These are phyloP conservation scores for Tetanocera ferruginea DNA, from an alignment of 2,888 invertebrate species.

Conservation along the genomic window DNA sequence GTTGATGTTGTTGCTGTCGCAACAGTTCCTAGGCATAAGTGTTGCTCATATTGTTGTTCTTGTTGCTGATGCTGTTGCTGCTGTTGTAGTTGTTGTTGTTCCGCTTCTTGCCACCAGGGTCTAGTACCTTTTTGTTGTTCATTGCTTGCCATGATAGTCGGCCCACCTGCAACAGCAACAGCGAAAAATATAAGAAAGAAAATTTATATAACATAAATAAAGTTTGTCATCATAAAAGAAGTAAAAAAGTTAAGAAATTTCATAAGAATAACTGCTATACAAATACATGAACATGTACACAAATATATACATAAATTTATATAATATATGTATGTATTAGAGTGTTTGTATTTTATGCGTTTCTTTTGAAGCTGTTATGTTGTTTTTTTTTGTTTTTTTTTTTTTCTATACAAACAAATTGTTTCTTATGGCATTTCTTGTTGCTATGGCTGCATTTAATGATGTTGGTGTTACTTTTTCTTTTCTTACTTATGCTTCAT, in stretches of 20 bases:
- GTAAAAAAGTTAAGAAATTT: too few relatives aligned
- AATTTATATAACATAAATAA: not conserved
- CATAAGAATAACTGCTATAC: too few relatives aligned
- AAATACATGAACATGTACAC: too few relatives aligned
- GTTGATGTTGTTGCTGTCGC: constrained; percentile 17
- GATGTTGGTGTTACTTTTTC: not conserved
- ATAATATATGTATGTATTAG: not conserved
- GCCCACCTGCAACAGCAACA: constrained; percentile 58
- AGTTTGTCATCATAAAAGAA: not conserved
- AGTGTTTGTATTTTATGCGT: not conserved
- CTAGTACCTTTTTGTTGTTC: constrained; percentile 58
- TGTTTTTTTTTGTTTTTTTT: too few relatives aligned
- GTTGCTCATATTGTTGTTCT: constrained; percentile 24
- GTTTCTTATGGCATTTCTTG: not conserved
- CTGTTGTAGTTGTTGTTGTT: constrained; percentile 45
- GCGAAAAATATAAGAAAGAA: not conserved
- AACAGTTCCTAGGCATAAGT: not conserved
- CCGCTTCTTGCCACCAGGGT: constrained; percentile 46
- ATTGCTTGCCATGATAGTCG: constrained; percentile 70
- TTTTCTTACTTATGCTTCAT: not conserved
- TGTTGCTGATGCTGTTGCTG: constrained; percentile 32
- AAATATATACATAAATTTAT: too few relatives aligned
- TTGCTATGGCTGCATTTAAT: not conserved
- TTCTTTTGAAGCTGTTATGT: not conserved
- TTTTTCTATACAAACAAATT: too few relatives aligned